Conservation (phyloP, 2,888 invertebrate genomes). For the Agrenia bidenticulata region DNA sequence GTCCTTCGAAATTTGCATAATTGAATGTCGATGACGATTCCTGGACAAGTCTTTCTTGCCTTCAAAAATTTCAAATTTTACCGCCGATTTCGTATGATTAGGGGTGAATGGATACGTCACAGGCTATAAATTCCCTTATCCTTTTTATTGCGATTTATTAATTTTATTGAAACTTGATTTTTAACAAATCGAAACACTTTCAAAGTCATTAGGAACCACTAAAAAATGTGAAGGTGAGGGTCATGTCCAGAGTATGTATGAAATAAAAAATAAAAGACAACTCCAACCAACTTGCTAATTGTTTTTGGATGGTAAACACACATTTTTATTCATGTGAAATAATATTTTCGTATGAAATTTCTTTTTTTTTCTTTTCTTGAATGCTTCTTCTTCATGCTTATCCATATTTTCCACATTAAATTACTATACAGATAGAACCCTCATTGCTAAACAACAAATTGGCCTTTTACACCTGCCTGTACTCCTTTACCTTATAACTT, state of each 20-base stretch:
- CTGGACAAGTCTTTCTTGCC: too few species aligned
- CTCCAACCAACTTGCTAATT: background rate
- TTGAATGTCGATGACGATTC: too few species aligned
- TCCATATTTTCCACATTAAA: conserved; percentile 21
- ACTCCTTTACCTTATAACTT: too few species aligned
- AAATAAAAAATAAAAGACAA: too few species aligned
- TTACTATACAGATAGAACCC: conserved; percentile 24
- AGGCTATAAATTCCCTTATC: background rate
- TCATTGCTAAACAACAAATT: conserved; percentile 18
- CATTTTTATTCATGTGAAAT: conserved; percentile 9
- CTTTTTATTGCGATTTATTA: conserved; percentile 2
- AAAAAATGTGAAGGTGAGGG: too few species aligned
- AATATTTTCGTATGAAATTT: conserved; percentile 1
- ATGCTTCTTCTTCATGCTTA: conserved; percentile 4
- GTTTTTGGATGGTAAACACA: conserved; percentile 3
- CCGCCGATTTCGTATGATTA: too few species aligned
- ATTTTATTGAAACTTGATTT: conserved; percentile 5
- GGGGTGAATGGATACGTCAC: too few species aligned
- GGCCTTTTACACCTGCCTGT: too few species aligned
- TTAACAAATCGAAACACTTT: conserved; percentile 6
- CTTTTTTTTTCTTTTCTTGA: conserved; percentile 10
- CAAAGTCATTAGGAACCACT: too few species aligned
- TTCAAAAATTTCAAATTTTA: too few species aligned
- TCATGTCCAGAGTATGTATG: too few species aligned
- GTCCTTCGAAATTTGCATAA: too few species aligned